Conservation (phyloP, 2,888 invertebrate species). For the Drosophila formosana region DNA sequence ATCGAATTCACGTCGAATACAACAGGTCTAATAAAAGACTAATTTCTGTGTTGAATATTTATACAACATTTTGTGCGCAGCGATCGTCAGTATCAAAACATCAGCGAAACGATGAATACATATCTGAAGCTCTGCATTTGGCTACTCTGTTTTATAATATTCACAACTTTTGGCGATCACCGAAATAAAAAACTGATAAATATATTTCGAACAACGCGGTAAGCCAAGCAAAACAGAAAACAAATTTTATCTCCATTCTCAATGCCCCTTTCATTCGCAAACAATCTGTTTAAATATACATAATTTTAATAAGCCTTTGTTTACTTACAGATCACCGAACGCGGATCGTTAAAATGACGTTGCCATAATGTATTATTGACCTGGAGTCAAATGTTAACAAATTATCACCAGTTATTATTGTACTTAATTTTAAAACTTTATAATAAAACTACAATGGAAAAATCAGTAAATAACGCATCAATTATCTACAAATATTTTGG, state of each 20-base stretch:
- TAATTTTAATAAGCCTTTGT: background rate
- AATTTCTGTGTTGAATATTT: constrained; percentile 8
- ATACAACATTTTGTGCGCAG: background rate
- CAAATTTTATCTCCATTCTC: background rate
- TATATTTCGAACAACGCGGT: background rate
- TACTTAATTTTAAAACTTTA: background rate
- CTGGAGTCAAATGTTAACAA: background rate
- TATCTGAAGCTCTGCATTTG: background rate
- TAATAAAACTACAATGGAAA: background rate
- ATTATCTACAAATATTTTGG: background rate
- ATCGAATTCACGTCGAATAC: background rate
- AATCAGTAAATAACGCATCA: background rate
- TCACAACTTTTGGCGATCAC: background rate
- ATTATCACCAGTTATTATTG: background rate
- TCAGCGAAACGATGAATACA: constrained; percentile 2
- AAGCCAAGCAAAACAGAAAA: background rate
- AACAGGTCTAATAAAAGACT: background rate
- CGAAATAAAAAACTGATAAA: background rate
- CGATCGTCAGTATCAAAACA: constrained; percentile 7
- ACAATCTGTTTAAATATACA: background rate
- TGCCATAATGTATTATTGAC: background rate
- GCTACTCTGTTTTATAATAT: background rate
- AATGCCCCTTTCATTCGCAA: background rate
- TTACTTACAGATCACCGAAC: background rate
- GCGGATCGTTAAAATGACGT: background rate